Base-by-base conservation (phyloP, 2,113 vertebrate genomes). In the Anarhynchus alexandrinus region DNA sequence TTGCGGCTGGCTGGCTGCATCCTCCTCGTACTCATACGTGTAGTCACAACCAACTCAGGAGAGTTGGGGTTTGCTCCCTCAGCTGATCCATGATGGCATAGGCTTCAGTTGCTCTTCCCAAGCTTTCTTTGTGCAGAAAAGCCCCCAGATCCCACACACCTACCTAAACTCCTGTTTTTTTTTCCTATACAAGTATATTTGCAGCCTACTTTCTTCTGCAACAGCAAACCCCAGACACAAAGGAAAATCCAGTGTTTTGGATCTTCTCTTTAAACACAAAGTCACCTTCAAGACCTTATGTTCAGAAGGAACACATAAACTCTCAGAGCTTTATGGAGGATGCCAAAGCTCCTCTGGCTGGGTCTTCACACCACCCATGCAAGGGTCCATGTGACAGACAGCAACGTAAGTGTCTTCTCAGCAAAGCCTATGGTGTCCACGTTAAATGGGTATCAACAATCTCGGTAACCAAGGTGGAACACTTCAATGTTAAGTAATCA, bases 11-110 rank as follows among this genome's bases (percentile, higher is more conserved):
- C 58, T 59, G 83, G 3, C 34, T 74, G n/a, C 29, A 70, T 76
- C 32, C 55, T 72, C 36, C 65, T 74, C 1, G 1, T 29, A 23
- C 7, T 73, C 1, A 0, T 6, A 32, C 2, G 1, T 32, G 26
- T 2, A 59, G 38, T 6, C 1, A 2, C 30, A 64, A 66, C 8
- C 57, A 51, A 25, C 27, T 27, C 57, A 52, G 59, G 38, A 81
- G 45, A 67, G 51, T 1, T 34, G 38, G 20, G 10, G 4, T n/a
- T 70, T 77, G 47, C 45, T 58, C 65, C 81, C 55, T 66, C 10
- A 10, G 54, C 34, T 84, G 26, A 78, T 51, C 42, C 55, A 34
- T 2, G 21, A 58, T 26, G 17, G 18, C 40, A 77, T 0, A 26
- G 64, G 45, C 36, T 82, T 34, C 18, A 79, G 34, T 0, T 65